These are phyloP conservation scores for Numenius arquata DNA, from an alignment of 2,113 vertebrate species.

Conservation along the genomic window DNA sequence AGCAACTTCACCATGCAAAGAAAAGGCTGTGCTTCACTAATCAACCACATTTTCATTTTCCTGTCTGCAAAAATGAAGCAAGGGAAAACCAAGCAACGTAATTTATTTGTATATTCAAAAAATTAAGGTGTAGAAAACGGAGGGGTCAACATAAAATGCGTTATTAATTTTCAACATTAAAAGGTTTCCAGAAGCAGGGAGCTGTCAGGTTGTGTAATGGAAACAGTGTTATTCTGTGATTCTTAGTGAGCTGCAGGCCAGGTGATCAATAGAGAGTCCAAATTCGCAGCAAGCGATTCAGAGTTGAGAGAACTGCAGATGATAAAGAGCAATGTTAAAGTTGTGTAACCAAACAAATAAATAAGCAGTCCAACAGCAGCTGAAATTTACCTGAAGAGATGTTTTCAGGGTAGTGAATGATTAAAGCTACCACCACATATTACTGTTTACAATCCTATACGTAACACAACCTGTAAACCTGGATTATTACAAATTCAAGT, in stretches of 20 bases:
- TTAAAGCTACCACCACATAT: not conserved
- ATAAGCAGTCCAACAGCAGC: not conserved
- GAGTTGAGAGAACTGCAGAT: not conserved
- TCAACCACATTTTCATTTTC: not conserved
- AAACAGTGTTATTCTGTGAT: not conserved
- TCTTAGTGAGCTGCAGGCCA: not conserved
- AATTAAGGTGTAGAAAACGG: not conserved
- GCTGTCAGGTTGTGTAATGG: not conserved
- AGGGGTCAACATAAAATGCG: not conserved
- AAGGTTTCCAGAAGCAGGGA: not conserved
- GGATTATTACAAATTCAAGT: not conserved
- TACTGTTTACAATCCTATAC: not conserved
- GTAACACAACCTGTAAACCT: not conserved
- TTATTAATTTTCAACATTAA: not conserved
- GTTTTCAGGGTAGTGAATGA: not conserved
- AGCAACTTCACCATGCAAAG: not conserved
- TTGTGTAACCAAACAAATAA: not conserved
- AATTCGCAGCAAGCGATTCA: not conserved
- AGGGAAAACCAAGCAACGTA: not conserved
- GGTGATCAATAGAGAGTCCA: not conserved
- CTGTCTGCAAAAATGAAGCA: not conserved
- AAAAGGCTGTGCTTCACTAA: not conserved
- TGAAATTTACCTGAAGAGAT: not conserved
- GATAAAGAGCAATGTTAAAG: not conserved
- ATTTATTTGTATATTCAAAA: not conserved